These are phyloP conservation scores for Amphilophus citrinellus DNA, from an alignment of 2,113 vertebrate species.

Conservation along the genomic window DNA sequence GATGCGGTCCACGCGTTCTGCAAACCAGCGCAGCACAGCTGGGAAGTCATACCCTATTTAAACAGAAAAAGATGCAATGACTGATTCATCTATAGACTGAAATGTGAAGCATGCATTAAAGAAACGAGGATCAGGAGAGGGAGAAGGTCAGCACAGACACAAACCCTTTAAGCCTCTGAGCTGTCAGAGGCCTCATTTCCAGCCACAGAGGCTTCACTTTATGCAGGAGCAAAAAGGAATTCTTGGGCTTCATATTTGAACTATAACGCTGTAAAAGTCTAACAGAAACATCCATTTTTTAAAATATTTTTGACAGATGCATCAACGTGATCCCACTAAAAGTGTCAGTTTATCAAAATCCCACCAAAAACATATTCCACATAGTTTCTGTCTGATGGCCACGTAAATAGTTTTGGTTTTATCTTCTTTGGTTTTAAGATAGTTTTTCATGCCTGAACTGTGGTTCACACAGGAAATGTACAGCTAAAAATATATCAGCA, in stretches of 20 bases:
- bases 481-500: not conserved
- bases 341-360: not conserved
- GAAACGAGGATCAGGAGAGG: slow-evolving; percentile 38
- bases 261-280: not conserved
- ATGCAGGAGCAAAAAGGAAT: not conserved
- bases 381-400: not conserved
- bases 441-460: not conserved
- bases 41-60: slow-evolving; percentile 91
- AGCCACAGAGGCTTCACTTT: not conserved
- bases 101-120: not conserved
- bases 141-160: slow-evolving; percentile 59
- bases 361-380: not conserved
- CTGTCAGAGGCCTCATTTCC: not conserved
- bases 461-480: not conserved
- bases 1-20: slow-evolving; percentile 92
- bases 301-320: not conserved
- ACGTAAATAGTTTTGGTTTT: not conserved
- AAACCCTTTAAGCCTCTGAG: slow-evolving; percentile 33
- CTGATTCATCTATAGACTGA: not conserved
- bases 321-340: not conserved
- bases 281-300: not conserved
- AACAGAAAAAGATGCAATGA: not conserved
- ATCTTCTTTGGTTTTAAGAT: not conserved
- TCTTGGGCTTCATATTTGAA: not conserved
- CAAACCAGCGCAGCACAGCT: slow-evolving; percentile 92